Evolutionary conservation across 2,888 invertebrate species (phyloP), one percentile per base, ranked within the genome.

Genomic region (Oxycera nigricornis): DNA sequence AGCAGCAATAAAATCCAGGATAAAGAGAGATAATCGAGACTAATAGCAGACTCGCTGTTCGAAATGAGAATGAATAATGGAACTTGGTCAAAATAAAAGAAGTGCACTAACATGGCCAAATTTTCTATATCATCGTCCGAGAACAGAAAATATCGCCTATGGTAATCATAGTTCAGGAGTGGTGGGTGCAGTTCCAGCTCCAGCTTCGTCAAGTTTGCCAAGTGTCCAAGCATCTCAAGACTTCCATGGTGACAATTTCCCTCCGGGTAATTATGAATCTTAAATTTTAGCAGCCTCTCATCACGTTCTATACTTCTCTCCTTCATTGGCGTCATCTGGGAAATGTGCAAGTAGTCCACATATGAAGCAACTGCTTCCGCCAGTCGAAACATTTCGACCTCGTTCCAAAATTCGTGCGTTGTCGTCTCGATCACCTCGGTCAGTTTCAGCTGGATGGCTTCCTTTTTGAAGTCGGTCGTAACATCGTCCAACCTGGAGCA

Each of bases 161-260:
- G 17, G 55, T 55, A 76, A n/a, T 70, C 31, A 11, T 31, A 57
- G 9, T 55, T 65, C 6, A 73, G n/a, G 7, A 35, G 35, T 9
- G 74, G 39, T 1, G 73, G 35, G 0, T 39, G 59, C 52, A 74
- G 55, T 9, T 73, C 62, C 1, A 76, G 35, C 22, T 30, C 7
- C 9, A 76, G 7, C 20, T 35, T 35, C 57, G 31, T 73, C 30
- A 76, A 20, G 30, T 74, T 74, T 0, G n/a, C 39, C 9, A 76
- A 41, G 14, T 31, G 6, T 2, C 52, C 50, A 4, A 76, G 35
- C n/a, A 73, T 50, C 14, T 61, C 41, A 24, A 76, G 50, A 41
- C 31, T 62, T 4, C 73, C 73, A 62, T 76, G 76, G 61, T 76
- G 73, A n/a, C 76, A 73, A 6, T 73, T 73, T 3, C 39, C 24